Conservation (phyloP, 2,113 vertebrate genomes). For the Hemichromis elongatus region DNA sequence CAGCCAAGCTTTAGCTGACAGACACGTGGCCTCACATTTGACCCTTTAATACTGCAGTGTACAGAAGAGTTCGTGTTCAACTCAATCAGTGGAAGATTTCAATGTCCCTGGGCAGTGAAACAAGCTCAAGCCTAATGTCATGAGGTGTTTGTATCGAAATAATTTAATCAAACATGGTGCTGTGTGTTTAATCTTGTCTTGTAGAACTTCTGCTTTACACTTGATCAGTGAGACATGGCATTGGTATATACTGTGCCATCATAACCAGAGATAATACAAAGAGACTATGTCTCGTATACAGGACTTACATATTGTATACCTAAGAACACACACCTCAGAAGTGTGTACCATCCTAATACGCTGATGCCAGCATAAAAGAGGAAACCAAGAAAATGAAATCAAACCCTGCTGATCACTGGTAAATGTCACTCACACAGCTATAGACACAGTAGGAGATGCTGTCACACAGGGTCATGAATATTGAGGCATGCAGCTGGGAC, state of each 20-base stretch:
- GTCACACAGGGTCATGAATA: conserved; percentile 40
- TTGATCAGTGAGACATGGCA: background rate
- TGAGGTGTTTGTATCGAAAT: background rate
- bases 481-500: conserved; percentile 37
- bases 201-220: background rate
- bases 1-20: background rate
- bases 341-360: background rate
- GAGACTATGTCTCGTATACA: background rate
- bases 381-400: conserved; percentile 5
- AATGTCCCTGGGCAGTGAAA: no score
- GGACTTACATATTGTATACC: background rate
- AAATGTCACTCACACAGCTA: conserved; percentile 30
- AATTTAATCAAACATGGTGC: background rate
- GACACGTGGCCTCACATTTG: background rate
- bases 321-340: background rate
- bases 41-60: background rate
- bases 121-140: background rate
- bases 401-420: background rate
- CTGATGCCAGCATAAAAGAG: conserved; percentile 12
- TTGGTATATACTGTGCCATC: conserved; percentile 28
- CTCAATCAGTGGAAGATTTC: no score
- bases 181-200: background rate
- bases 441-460: conserved; percentile 12
- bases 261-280: background rate
- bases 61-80: no score